Percentiles rank a stretch among this genome's conserved stretches.
phyloP scores from a whole-genome alignment of 2,888 invertebrate species.

The Platycheirus albimanus region DNA sequence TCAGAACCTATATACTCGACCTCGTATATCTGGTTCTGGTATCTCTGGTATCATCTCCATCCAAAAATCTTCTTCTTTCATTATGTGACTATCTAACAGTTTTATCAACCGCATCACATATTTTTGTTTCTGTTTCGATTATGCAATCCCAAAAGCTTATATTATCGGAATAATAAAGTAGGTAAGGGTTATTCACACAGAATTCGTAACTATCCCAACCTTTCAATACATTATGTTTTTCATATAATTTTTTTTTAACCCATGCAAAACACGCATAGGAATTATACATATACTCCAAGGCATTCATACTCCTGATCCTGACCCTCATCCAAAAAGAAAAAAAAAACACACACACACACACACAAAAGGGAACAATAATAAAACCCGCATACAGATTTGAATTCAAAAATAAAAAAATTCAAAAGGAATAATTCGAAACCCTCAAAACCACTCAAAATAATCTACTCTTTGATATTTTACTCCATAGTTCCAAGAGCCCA shows the following conservation, averaged over 20 bases:
- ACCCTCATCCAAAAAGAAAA: conserved; percentile 47
- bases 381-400: conserved; percentile 46
- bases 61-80: conserved; percentile 3
- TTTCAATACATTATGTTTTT: conserved; percentile 23
- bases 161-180: conserved; percentile 49
- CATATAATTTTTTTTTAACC: conserved; percentile 6
- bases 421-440: conserved; percentile 39
- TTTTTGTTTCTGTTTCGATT: conserved; percentile 23
- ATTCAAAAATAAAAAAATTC: conserved; percentile 40
- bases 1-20: conserved; percentile 6
- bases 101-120: background rate
- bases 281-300: conserved; percentile 52
- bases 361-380: conserved; percentile 46
- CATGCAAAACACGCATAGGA: conserved; percentile 39
- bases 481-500: conserved; percentile 30
- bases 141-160: conserved; percentile 22
- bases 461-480: conserved; percentile 33
- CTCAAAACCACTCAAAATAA: conserved; percentile 54
- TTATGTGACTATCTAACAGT: conserved; percentile 5
- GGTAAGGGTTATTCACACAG: conserved; percentile 6
- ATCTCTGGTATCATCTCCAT: no score
- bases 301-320: conserved; percentile 65
- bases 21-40: no score
- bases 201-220: conserved; percentile 14
- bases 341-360: no score